These are phyloP conservation scores for Acleris holmiana DNA, from an alignment of 2,888 invertebrate genomes.

Conservation along the genomic window DNA sequence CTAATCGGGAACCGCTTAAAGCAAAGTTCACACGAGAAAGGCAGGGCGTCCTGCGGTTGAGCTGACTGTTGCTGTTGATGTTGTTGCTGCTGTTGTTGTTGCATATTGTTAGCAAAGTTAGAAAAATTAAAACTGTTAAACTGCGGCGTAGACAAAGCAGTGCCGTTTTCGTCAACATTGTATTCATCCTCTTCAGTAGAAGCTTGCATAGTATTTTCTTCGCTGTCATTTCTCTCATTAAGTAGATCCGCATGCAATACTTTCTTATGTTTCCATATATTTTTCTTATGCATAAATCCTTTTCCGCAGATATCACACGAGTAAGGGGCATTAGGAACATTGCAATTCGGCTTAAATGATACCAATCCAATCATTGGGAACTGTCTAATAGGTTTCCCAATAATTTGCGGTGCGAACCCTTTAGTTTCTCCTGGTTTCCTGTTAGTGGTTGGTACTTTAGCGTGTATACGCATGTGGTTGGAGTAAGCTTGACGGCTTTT, in stretches of 20 bases:
- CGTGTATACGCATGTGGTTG: constrained; percentile 82
- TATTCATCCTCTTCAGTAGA: constrained; percentile 81
- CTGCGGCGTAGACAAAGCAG: constrained; percentile 74
- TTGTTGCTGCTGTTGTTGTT: constrained; percentile 42
- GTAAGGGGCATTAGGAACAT: constrained; percentile 80
- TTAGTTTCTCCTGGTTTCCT: constrained; percentile 70
- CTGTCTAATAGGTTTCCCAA: constrained; percentile 74
- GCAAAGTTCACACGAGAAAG: constrained; percentile 76
- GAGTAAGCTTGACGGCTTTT: constrained; percentile 83
- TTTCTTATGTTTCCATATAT: constrained; percentile 83
- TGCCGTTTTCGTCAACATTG: constrained; percentile 74
- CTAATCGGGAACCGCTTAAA: constrained; percentile 75
- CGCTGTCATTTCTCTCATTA: constrained; percentile 75
- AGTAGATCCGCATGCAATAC: constrained; percentile 78
- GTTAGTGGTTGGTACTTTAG: constrained; percentile 80
- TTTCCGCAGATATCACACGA: constrained; percentile 88
- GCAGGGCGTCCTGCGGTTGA: constrained; percentile 56
- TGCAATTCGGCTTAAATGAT: constrained; percentile 68
- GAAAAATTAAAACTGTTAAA: constrained; percentile 80
- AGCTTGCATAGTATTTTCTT: constrained; percentile 80
- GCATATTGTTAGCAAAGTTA: constrained; percentile 60
- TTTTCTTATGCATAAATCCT: constrained; percentile 82
- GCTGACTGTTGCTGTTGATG: constrained; percentile 44
- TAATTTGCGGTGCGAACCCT: constrained; percentile 73
- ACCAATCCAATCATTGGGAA: constrained; percentile 64